A percentile compares a stretch with the other conserved stretches of the same genome.
Evolutionary conservation across 2,888 invertebrate genomes (phyloP).

Genomic region (Clepsis dumicolana): DNA sequence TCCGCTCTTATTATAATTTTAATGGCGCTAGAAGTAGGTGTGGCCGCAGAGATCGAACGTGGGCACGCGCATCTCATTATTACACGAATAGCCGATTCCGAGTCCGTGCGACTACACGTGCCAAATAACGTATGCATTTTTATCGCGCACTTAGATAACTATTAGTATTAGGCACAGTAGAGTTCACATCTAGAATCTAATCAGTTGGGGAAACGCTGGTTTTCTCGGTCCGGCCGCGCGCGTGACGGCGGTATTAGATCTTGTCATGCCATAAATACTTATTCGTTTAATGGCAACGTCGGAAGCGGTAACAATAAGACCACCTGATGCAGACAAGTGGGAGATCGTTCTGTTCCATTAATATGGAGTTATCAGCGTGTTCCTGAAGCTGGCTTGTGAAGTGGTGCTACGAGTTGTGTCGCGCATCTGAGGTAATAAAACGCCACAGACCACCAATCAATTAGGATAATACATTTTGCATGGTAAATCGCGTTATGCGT

Average conservation of each 20-base stretch:
- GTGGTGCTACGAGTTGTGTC: neutral
- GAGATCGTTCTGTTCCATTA: neutral
- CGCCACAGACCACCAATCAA: neutral
- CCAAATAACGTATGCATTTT: neutral
- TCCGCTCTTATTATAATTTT: neutral
- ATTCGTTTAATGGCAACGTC: neutral
- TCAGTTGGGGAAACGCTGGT: neutral
- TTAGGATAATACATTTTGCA: neutral
- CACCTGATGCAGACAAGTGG: slow-evolving; percentile 11
- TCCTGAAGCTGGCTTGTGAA: neutral
- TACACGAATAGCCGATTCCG: neutral
- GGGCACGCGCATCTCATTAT: slow-evolving; percentile 3
- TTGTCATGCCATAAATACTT: slow-evolving; percentile 7
- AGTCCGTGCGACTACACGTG: neutral
- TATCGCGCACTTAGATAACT: slow-evolving; percentile 3
- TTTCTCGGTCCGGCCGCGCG: neutral
- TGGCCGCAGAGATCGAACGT: neutral
- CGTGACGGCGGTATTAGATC: slow-evolving; percentile 3
- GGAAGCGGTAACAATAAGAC: slow-evolving; percentile 4
- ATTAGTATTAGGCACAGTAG: neutral
- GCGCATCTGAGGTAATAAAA: neutral
- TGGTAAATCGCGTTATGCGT: neutral
- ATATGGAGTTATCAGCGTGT: neutral
- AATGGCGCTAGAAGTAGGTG: neutral
- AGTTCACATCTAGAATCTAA: slow-evolving; percentile 7